Evolutionary conservation across 2,113 vertebrate species (phyloP).

Genomic region (Etheostoma cragini): DNA sequence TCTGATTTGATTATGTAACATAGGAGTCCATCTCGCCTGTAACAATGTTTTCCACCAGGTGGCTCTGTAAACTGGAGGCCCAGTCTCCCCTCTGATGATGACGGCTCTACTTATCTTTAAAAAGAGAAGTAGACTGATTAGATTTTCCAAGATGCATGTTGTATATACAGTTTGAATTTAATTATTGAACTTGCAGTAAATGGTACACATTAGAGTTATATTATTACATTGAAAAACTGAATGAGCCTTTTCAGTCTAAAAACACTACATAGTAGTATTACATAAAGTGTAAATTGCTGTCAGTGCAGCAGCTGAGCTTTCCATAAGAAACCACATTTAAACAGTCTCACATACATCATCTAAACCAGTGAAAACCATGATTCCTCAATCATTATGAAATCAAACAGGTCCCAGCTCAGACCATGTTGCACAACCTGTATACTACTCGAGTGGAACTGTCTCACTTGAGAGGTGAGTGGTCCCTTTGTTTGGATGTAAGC

Average conservation of each 20-base stretch:
- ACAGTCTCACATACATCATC: conserved; percentile 1
- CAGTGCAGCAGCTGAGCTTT: neutral
- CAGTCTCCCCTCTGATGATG: neutral
- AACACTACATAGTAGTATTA: too few relatives aligned
- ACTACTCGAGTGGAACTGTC: conserved; percentile 6
- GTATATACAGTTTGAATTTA: neutral
- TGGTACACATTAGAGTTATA: neutral
- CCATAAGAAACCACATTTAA: neutral
- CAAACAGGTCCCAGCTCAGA: neutral
- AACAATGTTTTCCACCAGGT: conserved; percentile 67
- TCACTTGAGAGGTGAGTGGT: conserved; percentile 51
- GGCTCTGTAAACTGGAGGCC: conserved; percentile 60
- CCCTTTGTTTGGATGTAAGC: conserved; percentile 73
- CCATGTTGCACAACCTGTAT: neutral
- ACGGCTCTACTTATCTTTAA: neutral
- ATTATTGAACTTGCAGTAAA: neutral
- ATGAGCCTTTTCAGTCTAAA: neutral
- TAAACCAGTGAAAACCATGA: conserved; percentile 8
- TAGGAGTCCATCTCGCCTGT: neutral
- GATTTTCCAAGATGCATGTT: neutral
- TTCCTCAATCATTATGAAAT: conserved; percentile 12
- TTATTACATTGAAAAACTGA: neutral
- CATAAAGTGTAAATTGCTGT: neutral
- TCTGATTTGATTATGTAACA: conserved; percentile 26
- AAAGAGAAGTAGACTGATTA: neutral